Base-by-base conservation (phyloP, 2,113 vertebrate species). In the Pachycephala philippinensis region DNA sequence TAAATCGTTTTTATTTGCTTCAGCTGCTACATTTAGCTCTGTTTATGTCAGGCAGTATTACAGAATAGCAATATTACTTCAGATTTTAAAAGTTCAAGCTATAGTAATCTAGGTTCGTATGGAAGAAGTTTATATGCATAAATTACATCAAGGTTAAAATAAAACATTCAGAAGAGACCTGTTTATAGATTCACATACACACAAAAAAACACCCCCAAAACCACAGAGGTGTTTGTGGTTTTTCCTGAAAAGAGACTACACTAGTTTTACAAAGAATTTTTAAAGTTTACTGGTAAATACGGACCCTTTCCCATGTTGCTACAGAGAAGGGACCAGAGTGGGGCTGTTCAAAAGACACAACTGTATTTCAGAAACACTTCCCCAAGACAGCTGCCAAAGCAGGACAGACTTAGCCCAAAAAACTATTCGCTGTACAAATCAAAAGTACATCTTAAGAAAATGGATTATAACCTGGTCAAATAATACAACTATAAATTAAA, bases 221-320 rank as follows among this genome's bases (percentile, higher is more conserved):
- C 23, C 33, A 64, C 0, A 0, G 21, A 30, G 2, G 5, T 14
- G 3, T 57, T 45, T 20, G 13, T 37, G 9, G 0, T 4, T 39
- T 76, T 72, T 20, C 4, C 60, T 52, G 52, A 84, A 74, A 77
- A 66, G 11, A 56, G 8, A 49, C 26, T 60, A 22, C 15, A 33
- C 3, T 17, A 22, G 22, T 68, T 89, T 59, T 56, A 53, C 8
- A 50, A 40, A 47, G 18, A 57, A 28, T 15, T 50, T 85, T 11
- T 19, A 16, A 75, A 56, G 40, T 8, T 37, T 65, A 5, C 2
- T 71, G 44, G 28, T 84, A 20, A 87, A 39, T 40, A 37, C 50
- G n/a, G 40, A 75, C 16, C 14, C n/a, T 56, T 59, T 68, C 40
- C 40, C 17, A 18, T 18, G 4, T n/a, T 50, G 39, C 52, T 65